These are phyloP conservation scores for Astreopora myriophthalma DNA, from an alignment of 64 coral and sea anemone genomes.

Conservation along the genomic window DNA sequence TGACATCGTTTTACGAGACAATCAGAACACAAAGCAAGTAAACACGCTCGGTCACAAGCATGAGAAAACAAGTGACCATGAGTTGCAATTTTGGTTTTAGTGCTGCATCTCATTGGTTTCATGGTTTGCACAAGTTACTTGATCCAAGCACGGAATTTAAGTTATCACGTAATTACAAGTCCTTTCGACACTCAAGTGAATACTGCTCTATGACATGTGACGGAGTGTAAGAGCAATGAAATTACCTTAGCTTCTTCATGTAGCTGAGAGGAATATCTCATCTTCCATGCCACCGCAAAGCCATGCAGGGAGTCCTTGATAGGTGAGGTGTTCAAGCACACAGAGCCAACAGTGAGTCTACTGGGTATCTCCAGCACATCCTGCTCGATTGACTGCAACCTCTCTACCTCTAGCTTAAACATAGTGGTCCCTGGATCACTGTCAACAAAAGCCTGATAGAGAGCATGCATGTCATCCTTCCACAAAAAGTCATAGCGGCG, in stretches of 20 bases:
- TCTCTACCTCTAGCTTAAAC: conserved; percentile 86
- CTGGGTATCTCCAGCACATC: conserved; percentile 82
- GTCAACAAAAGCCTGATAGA: conserved; percentile 94
- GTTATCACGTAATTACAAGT: no score
- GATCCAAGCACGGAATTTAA: no score
- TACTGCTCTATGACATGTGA: no score
- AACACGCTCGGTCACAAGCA: no score
- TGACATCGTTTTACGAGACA: no score
- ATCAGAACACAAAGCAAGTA: no score
- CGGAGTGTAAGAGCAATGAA: background rate
- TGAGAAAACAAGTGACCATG: no score
- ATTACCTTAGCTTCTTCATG: conserved; percentile 96
- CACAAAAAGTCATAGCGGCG: conserved; percentile 98
- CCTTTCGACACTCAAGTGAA: no score
- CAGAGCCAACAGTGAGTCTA: conserved; percentile 77
- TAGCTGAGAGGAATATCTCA: conserved; percentile 91
- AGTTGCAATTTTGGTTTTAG: no score
- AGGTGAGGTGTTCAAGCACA: conserved; percentile 88
- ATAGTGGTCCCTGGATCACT: conserved; percentile 81
- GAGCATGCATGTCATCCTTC: conserved; percentile 96
- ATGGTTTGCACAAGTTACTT: no score
- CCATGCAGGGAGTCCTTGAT: conserved; percentile 98
- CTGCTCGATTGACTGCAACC: conserved; percentile 85
- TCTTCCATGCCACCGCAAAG: conserved; percentile 96
- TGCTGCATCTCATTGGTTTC: no score